Base-by-base conservation (phyloP, 2,888 invertebrate species). In the Sesia bembeciformis region DNA sequence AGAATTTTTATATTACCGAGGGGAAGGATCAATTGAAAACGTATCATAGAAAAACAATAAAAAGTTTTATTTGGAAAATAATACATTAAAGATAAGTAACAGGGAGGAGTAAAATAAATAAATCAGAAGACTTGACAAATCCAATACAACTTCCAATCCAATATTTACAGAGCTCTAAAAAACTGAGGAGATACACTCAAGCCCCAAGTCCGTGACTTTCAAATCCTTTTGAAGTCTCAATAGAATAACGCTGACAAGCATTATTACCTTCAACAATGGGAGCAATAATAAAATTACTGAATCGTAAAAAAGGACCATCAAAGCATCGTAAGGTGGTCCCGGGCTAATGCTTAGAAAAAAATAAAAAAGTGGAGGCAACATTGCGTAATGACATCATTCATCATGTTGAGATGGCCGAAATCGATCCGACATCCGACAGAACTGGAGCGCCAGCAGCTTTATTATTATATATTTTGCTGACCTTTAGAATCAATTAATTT, bases 271-370 rank as follows among this genome's bases (percentile, higher is more conserved):
- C 63, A 65, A 67, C 71, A 67, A 71, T 66, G 62, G 59, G 63
- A 62, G 67, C 65, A 68, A 74, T 69, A 76, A 74, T 74, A 74
- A 76, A 75, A 77, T 72, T 68, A 72, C 68, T 65, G 67, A 70
- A 67, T 75, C 74, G 74, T 74, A 77, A 78, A 77, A 74, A 23
- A 74, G 60, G 65, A 56, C 68, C 71, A 71, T 75, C 72, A 72
- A 72, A 70, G 70, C 63, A 59, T 60, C 62, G 64, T 64, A 67
- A 71, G 74, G 74, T 71, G 72, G 73, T 65, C 72, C 64, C 61
- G 62, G 62, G 53, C 64, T 68, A 75, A 66, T 64, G 67, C 61
- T 46, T 46, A 8, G 8, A 46, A 46, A 46, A 43, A 64, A 69
- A 72, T 70, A 68, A 73, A 64, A 65, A 57, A 57, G 56, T 23